phyloP scores from a whole-genome alignment of 1,140 invertebrate species.

The Aphaenogaster floridana region DNA sequence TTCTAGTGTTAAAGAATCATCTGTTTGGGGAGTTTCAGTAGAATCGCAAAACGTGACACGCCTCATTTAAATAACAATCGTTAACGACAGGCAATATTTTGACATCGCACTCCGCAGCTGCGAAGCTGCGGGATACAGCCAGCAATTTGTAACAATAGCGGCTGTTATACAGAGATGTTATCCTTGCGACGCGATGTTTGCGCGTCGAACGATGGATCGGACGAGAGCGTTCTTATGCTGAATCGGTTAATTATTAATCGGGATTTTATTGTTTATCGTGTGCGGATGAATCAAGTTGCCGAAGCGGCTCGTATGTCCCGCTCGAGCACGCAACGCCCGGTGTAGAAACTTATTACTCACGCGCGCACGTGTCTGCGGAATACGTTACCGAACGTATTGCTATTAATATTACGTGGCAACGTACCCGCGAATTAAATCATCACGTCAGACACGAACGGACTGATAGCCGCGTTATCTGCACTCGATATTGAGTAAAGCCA shows the following conservation, averaged over 20 bases:
- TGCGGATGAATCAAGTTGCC: constrained; percentile 28
- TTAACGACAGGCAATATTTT: constrained; percentile 4
- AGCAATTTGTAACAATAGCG: background rate
- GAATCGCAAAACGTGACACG: background rate
- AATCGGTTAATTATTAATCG: constrained; percentile 14
- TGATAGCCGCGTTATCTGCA: background rate
- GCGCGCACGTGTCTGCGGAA: constrained; percentile 37
- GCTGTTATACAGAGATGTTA: background rate
- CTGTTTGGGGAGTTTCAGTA: background rate
- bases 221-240: background rate
- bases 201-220: background rate
- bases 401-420: constrained; percentile 48
- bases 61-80: background rate
- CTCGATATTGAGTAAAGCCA: constrained; percentile 23
- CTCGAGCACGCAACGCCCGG: constrained; percentile 22
- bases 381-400: constrained; percentile 49
- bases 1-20: background rate
- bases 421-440: constrained; percentile 46
- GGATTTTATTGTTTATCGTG: constrained; percentile 26
- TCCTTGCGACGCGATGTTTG: background rate
- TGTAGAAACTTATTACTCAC: constrained; percentile 45
- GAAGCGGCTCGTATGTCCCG: constrained; percentile 33
- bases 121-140: background rate
- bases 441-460: background rate
- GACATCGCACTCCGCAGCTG: constrained; percentile 4